Evolutionary conservation across 37 sponge, comb jelly and placozoan species (phyloP), one percentile per base, ranked within the genome.

Genomic region (Eunapius fragilis): DNA sequence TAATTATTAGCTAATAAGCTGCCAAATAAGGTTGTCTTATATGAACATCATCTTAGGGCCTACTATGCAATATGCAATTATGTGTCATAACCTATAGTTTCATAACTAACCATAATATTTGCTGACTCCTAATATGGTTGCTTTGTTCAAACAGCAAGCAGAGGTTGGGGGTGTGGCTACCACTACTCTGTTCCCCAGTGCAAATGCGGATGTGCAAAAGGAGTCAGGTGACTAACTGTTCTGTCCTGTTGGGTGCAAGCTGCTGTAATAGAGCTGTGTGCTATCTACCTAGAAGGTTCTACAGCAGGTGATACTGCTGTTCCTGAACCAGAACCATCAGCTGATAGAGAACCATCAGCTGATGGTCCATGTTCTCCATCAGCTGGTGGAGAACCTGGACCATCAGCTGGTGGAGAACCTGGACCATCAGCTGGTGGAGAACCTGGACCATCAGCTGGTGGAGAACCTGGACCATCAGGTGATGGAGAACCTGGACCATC

Each of bases 111-210:
- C n/a, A n/a, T n/a, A n/a, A n/a, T n/a, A n/a, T n/a, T n/a, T n/a
- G n/a, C 41, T 41, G 41, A 41, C 41, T 9, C 41, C 24, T 78
- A 12, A 45, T 78, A 38, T 84, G 27, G 34, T 0, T 47, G 45
- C 2, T 25, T 30, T 34, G 24, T 68, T 45, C 37, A 50, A 24
- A 35, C 78, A 89, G 90, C 85, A 90, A 67, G 85, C 81, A n/a
- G 80, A 84, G 32, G 31, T 45, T 48, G 70, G 75, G 31, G 80
- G 85, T 9, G 35, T 69, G 9, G 75, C 22, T 14, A 75, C 72
- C 23, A 41, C 85, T 72, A 81, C 91, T 31, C 71, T 93, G 31
- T 90, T 93, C 79, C 94, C 94, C 19, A 67, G 71, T 68, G 76
- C 30, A 26, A 80, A 28, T n/a, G n/a, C n/a, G n/a, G n/a, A n/a